Conservation (phyloP, 2,797 vertebrate genomes). For the Numenius phaeopus region DNA sequence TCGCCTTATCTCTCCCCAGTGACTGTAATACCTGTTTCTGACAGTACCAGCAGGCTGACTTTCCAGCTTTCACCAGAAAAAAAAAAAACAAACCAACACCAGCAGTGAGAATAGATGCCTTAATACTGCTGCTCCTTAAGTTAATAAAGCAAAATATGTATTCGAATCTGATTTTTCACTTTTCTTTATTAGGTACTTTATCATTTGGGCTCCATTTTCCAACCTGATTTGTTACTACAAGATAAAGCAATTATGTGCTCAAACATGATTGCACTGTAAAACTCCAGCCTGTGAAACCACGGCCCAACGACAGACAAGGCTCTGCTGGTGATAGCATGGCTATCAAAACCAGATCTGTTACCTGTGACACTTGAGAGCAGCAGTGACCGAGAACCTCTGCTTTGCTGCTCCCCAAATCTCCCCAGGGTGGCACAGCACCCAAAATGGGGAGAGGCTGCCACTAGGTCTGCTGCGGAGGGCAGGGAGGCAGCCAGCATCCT, state of each 20-base stretch:
- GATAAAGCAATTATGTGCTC: not conserved
- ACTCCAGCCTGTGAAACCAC: not conserved
- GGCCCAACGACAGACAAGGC: not conserved
- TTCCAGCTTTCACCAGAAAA: not conserved
- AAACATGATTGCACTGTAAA: not conserved
- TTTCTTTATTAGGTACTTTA: conserved; percentile 13
- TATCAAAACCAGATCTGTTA: not conserved
- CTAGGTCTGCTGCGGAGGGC: rapidly evolving
- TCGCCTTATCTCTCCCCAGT: not conserved
- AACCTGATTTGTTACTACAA: not conserved
- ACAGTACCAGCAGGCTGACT: not conserved
- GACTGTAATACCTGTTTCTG: not conserved
- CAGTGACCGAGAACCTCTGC: not conserved
- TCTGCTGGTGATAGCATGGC: not conserved
- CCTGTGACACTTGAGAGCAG: not conserved
- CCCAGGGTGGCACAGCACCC: not conserved
- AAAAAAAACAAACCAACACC: not conserved
- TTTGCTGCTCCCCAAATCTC: not conserved
- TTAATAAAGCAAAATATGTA: conserved; percentile 24
- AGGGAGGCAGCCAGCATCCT: rapidly evolving
- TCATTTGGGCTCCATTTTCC: not conserved
- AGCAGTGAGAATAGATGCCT: not conserved
- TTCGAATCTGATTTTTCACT: not conserved
- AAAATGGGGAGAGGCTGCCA: rapidly evolving
- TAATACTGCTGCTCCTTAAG: not conserved